Base-by-base conservation (phyloP, 2,888 invertebrate species). In the Listrodromus nycthemerus region DNA sequence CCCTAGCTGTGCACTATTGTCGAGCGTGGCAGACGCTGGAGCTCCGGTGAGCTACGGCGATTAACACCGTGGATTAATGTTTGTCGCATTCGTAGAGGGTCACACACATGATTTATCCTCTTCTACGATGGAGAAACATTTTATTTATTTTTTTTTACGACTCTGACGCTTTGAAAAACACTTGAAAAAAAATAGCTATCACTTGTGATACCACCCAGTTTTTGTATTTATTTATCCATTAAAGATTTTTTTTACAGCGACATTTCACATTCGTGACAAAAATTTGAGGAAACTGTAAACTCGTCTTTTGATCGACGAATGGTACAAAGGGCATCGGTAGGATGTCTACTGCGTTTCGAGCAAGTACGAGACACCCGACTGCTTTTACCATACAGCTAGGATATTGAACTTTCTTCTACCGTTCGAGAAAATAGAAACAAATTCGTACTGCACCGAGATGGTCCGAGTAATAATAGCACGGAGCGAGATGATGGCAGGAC, bases 401-500 rank as follows among this genome's bases (percentile, higher is more conserved):
- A 13, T 41, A 41, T 41, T 13, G 0, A 41, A 45, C 3, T 45
- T 3, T 45, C 16, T 45, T 45, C 41, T 1, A 45, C 16, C 16
- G n/a, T 16, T 4, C 41, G 41, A 37, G 48, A 52, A 70, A 69
- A 65, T 65, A 70, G 70, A 75, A 76, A 76, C 21, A 21, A 81
- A 75, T 61, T 74, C 61, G 69, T 63, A 48, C 10, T 21, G 21
- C 52, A 61, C 13, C 48, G 41, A 55, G 67, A 37, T 52, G 77
- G 69, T 74, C 58, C 41, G 58, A 74, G 52, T 45, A 80, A 73
- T 71, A 45, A 71, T 27, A 21, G 41, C 45, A 27, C 37, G 21
- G 67, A 78, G 76, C 58, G 55, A 66, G 82, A 58, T 65, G 63
- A 73, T 61, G 58, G 69, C 10, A 70, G 67, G 71, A 84, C 30